A percentile compares a stretch with the other conserved stretches of the same genome.
Evolutionary conservation across 2,888 invertebrate species (phyloP).

Genomic region (Syrista parreyssii): DNA sequence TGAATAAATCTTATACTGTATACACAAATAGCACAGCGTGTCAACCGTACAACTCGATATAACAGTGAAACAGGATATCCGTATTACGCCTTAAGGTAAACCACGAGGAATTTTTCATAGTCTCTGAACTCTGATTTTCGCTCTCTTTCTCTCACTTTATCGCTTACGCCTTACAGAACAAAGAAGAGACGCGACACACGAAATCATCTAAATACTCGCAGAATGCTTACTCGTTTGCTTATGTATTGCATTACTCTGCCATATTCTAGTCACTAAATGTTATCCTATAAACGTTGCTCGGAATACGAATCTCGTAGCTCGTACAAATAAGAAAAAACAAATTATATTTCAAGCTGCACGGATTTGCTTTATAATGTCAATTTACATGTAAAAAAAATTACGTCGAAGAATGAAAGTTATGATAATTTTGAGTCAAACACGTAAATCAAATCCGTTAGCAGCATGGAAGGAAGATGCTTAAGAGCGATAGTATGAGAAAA

Average conservation of each 20-base stretch:
- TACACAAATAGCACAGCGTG: neutral
- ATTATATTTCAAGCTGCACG: neutral
- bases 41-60: neutral
- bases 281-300: neutral
- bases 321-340: neutral
- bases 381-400: neutral
- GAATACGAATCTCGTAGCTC: neutral
- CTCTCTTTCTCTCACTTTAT: neutral
- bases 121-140: neutral
- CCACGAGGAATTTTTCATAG: neutral
- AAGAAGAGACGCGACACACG: neutral
- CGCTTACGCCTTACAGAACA: neutral
- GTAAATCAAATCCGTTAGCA: constrained; percentile 20
- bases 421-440: neutral
- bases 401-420: neutral
- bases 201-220: neutral
- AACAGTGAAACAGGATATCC: neutral
- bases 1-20: neutral
- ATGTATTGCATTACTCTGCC: neutral
- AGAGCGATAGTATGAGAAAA: constrained; percentile 25
- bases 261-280: neutral
- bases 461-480: constrained; percentile 17
- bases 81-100: neutral
- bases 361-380: neutral
- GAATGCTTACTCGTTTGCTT: neutral